Base-by-base conservation (phyloP, 2,113 vertebrate species). In the Myotis yumanensis region DNA sequence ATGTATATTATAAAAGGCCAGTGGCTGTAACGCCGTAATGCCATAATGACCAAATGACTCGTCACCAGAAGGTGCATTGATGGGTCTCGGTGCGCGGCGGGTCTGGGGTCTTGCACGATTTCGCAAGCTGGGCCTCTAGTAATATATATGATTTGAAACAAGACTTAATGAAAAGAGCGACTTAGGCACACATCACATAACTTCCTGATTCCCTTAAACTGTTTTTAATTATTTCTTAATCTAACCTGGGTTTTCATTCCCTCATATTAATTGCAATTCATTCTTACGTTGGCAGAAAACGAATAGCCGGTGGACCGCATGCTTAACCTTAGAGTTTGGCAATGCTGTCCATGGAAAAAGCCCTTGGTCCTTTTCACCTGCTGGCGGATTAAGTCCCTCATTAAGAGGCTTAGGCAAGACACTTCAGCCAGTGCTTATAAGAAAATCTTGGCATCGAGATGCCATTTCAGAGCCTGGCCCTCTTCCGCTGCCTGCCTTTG, bases 201-300 rank as follows among this genome's bases (percentile, higher is more conserved):
- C 79, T 89, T 92, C 51, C 46, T 66, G 32, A 91, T 73, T 93
- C 59, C 57, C 68, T 95, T 86, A 93, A 90, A 91, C 0, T 54
- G 59, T 46, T 86, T 89, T 81, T 72, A 94, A 88, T 96, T 87
- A 69, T 95, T 94, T 91, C 89, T 91, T 95, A 89, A 91, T 46
- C 54, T 86, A 91, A 94, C 64, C 43, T 93, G 89, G 28, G 4
- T 88, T 92, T 95, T 84, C 87, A 94, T 81, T 73, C 75, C 46
- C 40, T 93, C 72, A 37, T 30, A 22, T 93, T 81, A 84, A 89
- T 91, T 91, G 66, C 8, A 0, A 64, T 76, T 93, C 64, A 30
- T 86, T 62, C 46, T 79, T 54, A 32, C 7, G 25, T 81, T 86
- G 77, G 81, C 66, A 92, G 46, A 94, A 95, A 35, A 43, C n/a